These are phyloP conservation scores for Lacerta viridis DNA, from an alignment of 2,797 vertebrate species.

Conservation along the genomic window DNA sequence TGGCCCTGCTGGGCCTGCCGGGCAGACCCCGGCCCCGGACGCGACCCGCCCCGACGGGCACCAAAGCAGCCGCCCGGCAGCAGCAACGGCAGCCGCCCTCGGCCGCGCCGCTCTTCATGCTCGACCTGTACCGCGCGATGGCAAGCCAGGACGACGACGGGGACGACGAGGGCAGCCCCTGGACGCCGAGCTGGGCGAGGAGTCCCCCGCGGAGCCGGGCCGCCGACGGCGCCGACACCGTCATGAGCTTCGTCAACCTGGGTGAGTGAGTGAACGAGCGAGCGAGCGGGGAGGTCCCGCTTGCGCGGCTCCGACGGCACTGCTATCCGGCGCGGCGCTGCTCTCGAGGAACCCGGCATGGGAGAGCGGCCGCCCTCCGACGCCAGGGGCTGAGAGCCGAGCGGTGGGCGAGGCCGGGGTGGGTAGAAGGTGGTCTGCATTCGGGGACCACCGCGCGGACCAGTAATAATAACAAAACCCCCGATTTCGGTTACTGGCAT, in stretches of 20 bases:
- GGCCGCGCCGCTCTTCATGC: conserved; percentile 90
- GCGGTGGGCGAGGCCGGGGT: background rate
- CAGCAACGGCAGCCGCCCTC: conserved; percentile 81
- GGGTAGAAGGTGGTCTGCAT: too few species aligned
- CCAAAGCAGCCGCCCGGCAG: conserved; percentile 78
- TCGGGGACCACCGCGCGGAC: too few species aligned
- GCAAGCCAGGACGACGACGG: conserved; percentile 82
- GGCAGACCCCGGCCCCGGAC: conserved; percentile 85
- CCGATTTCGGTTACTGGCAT: too few species aligned
- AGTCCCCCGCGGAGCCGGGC: conserved; percentile 84
- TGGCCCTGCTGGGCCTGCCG: conserved; percentile 91
- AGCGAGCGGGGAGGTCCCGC: background rate
- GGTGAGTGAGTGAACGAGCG: conserved; percentile 83
- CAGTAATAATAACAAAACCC: too few species aligned
- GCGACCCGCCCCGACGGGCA: conserved; percentile 75
- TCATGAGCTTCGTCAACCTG: conserved; percentile 97
- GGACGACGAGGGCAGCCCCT: conserved; percentile 67
- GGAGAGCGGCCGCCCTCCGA: background rate
- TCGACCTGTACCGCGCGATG: conserved; percentile 94
- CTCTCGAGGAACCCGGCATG: too few species aligned
- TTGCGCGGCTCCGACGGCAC: too few species aligned
- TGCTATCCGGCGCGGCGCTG: too few species aligned
- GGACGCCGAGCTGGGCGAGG: conserved; percentile 84
- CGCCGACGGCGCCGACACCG: conserved; percentile 91
- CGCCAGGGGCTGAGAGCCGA: too few species aligned